Evolutionary conservation across 1,140 invertebrate genomes (phyloP).

Genomic region (Pomacea maculata): DNA sequence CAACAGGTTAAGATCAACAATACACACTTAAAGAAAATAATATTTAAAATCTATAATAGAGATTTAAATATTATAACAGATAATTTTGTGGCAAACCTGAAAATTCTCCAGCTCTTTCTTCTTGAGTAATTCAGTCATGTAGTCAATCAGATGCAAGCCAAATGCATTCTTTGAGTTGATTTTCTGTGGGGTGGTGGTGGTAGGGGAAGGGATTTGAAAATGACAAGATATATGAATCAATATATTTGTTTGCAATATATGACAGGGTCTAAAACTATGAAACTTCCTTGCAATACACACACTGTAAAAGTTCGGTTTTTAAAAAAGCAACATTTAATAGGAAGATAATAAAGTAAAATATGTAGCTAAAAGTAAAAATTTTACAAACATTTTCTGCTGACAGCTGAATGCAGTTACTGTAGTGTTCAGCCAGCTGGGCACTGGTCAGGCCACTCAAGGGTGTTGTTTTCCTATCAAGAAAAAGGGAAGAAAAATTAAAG

Average conservation of each 20-base stretch:
- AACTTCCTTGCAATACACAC: no score
- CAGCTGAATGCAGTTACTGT: slow-evolving; percentile 75
- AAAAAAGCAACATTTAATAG: no score
- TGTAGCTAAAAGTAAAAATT: no score
- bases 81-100: slow-evolving; percentile 59
- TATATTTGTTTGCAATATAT: no score
- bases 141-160: slow-evolving; percentile 83
- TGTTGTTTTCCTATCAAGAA: slow-evolving; percentile 31
- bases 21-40: no score
- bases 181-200: slow-evolving; percentile 66
- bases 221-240: no score
- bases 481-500: slow-evolving; percentile 3
- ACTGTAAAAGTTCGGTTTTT: no score
- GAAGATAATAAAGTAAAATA: no score
- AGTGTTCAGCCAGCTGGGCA: slow-evolving; percentile 72
- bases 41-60: no score
- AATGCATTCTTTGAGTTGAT: slow-evolving; percentile 87
- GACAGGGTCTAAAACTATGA: no score
- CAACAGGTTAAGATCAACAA: no score
- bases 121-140: slow-evolving; percentile 78
- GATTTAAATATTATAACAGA: no score
- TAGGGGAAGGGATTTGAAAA: neutral
- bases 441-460: slow-evolving; percentile 59
- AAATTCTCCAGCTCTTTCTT: slow-evolving; percentile 77
- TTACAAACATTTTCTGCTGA: slow-evolving; percentile 74